Evolutionary conservation across 1,140 invertebrate species (phyloP).

Genomic region (Neomicropteryx cornuta): DNA sequence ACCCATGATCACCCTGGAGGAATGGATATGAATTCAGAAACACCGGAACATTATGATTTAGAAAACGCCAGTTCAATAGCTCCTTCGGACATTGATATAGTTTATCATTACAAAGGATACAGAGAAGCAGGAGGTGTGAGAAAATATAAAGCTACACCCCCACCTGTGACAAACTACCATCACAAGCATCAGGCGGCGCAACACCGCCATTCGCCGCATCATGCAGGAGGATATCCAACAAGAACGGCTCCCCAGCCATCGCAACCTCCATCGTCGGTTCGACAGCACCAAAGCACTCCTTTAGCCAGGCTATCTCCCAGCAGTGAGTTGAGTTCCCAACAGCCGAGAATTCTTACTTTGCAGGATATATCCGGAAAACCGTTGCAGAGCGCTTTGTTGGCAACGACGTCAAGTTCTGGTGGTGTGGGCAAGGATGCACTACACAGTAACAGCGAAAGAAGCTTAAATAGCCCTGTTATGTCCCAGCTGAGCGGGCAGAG

Average conservation of each 20-base stretch:
- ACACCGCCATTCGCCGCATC: conserved; percentile 60
- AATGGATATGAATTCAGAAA: conserved; percentile 64
- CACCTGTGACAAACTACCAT: conserved; percentile 59
- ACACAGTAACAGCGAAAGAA: conserved; percentile 81
- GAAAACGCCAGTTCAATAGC: conserved; percentile 96
- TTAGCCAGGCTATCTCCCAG: conserved; percentile 81
- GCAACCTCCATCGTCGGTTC: conserved; percentile 48
- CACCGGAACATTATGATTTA: conserved; percentile 91
- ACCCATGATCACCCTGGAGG: conserved; percentile 53
- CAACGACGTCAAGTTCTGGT: conserved; percentile 76
- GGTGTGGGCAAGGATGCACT: conserved; percentile 72
- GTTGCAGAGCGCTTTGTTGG: conserved; percentile 74
- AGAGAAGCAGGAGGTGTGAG: conserved; percentile 66
- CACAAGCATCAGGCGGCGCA: conserved; percentile 65
- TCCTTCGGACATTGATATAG: conserved; percentile 93
- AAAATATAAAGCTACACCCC: conserved; percentile 75
- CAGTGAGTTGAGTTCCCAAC: conserved; percentile 82
- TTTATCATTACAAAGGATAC: conserved; percentile 93
- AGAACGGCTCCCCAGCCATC: conserved; percentile 56
- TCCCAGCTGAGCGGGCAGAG: conserved; percentile 76
- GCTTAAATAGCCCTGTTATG: conserved; percentile 83
- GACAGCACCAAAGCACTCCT: conserved; percentile 75
- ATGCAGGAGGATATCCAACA: conserved; percentile 54
- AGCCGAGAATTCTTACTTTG: conserved; percentile 80
- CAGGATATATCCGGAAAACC: conserved; percentile 91